Conservation (phyloP, 1,140 invertebrate species). For the Galleria mellonella region DNA sequence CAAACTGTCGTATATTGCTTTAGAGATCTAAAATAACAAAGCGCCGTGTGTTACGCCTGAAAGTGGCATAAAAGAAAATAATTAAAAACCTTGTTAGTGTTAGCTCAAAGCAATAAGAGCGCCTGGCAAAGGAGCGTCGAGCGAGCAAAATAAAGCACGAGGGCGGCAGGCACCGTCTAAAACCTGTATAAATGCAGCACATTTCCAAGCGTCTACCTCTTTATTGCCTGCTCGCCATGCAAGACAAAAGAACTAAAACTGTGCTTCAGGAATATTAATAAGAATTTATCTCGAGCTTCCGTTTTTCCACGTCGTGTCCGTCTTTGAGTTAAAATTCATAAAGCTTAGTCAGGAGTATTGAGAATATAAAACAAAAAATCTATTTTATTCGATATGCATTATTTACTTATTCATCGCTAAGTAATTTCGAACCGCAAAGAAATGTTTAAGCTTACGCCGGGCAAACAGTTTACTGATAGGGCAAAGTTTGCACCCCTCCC, state of each 20-base stretch:
- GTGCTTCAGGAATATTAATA: conserved; percentile 57
- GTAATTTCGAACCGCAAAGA: conserved; percentile 26
- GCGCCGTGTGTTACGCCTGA: conserved; percentile 30
- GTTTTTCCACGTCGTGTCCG: conserved; percentile 6
- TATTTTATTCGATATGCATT: conserved; percentile 25
- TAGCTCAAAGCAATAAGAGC: conserved; percentile 56
- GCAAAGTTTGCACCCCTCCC: conserved; percentile 38
- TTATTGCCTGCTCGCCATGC: conserved; percentile 52
- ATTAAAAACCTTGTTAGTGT: conserved; percentile 72
- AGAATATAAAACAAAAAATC: conserved; percentile 16
- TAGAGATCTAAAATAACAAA: conserved; percentile 24
- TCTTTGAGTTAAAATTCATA: conserved; percentile 31
- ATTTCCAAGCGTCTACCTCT: conserved; percentile 60
- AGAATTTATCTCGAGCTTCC: conserved; percentile 42
- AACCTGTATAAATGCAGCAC: conserved; percentile 65
- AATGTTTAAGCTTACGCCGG: conserved; percentile 26
- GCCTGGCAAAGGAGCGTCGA: conserved; percentile 48
- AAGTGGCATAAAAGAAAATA: conserved; percentile 70
- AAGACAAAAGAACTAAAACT: conserved; percentile 63
- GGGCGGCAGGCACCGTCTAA: conserved; percentile 27
- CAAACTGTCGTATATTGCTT: no score
- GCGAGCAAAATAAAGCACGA: conserved; percentile 57
- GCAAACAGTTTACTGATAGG: conserved; percentile 32
- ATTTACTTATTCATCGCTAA: conserved; percentile 39
- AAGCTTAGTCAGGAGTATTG: conserved; percentile 14